Evolutionary conservation across 2,113 vertebrate species (phyloP), one percentile per base, ranked within the genome.

Genomic region (Zeus faber): DNA sequence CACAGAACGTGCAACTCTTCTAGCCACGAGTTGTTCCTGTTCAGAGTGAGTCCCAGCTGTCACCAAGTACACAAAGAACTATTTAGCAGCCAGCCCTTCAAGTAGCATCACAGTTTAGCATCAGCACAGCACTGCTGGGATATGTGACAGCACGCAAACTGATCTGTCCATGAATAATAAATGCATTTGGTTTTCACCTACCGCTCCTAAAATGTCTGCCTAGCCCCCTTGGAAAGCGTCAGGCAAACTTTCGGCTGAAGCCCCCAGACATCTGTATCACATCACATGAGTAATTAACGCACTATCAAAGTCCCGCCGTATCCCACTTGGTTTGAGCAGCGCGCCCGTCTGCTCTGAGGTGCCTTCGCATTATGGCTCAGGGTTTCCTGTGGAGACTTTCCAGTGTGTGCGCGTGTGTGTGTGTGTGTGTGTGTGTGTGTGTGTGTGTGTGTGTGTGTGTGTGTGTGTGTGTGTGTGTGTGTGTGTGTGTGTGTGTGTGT

Each of bases 221-320:
- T 88, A 76, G 78, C 83, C 85, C 85, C 84, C 82, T 86, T 79
- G 80, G 86, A 86, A 89, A 86, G 64, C 86, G 88, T 88, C 87
- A 87, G 87, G 80, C 79, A 80, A 90, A 89, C 83, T 89, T 89
- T 87, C 83, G 80, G 81, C 84, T 86, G 85, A 81, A 86, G 87
- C 89, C 88, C 87, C 89, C 84, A 89, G 89, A 90, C 88, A 87
- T 90, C 87, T 89, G 89, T 84, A 86, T 86, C 85, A 83, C 86
- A 84, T 87, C 88, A 89, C 87, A 89, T 90, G 85, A 87, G 90
- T 90, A 90, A 91, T 91, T 91, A 91, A 90, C 79, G 77, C 76
- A 74, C 84, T 89, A 90, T 90, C 90, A 91, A 90, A 91, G 88
- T 82, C 63, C 65, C 59, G 62, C 56, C 83, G 63, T 78, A 80